These are phyloP conservation scores for Cyclina sinensis DNA, from an alignment of 1,140 invertebrate genomes.

Conservation along the genomic window DNA sequence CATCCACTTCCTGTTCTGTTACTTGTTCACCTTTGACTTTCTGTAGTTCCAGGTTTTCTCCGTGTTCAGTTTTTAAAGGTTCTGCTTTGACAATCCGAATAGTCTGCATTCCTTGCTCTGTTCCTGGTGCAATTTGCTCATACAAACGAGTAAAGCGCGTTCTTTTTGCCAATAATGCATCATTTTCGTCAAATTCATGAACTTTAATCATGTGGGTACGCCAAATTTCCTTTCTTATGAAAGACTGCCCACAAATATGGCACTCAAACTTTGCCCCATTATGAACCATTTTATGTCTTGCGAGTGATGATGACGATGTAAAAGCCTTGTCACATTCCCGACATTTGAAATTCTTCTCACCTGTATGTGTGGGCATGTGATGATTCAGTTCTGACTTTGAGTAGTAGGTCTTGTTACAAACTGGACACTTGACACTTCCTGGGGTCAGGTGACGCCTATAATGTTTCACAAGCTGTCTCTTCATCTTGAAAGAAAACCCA, in stretches of 20 bases:
- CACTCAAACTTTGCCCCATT: constrained; percentile 35
- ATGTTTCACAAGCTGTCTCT: constrained; percentile 94
- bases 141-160: neutral
- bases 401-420: constrained; percentile 46
- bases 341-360: constrained; percentile 56
- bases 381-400: constrained; percentile 10
- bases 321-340: constrained; percentile 55
- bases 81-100: neutral
- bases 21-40: neutral
- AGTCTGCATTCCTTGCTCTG: neutral
- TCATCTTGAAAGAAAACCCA: constrained; percentile 95
- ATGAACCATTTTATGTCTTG: neutral
- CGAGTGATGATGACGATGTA: constrained; percentile 3
- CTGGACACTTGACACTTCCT: constrained; percentile 28
- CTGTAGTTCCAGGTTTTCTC: neutral
- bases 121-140: neutral
- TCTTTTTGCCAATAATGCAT: constrained; percentile 18
- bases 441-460: constrained; percentile 22
- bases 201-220: constrained; percentile 16
- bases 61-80: neutral
- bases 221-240: neutral
- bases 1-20: neutral
- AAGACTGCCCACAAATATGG: constrained; percentile 5
- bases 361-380: constrained; percentile 60
- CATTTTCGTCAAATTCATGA: neutral